Evolutionary conservation across 1,140 invertebrate genomes (phyloP), one percentile per base, ranked within the genome.

Genomic region (Bombus balteatus): DNA sequence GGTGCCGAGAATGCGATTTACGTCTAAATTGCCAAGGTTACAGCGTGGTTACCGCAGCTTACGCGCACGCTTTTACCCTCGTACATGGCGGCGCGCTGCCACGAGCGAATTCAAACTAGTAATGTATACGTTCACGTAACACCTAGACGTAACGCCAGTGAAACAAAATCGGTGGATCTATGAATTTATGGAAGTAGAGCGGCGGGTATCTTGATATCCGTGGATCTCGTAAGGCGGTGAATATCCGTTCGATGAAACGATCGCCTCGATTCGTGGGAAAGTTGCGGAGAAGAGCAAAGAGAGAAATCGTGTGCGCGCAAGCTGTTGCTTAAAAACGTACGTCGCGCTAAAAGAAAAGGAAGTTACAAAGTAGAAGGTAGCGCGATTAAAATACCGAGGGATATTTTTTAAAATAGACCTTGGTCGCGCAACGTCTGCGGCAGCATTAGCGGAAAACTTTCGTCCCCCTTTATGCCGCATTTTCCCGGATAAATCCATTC

Each of bases 401-500:
- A 79, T 80, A 80, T 82, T 70, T 85, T 88, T 86, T 72, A 66
- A 65, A 76, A 66, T 73, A 85, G 70, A 3, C 59, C 47, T 47
- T 32, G 77, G 72, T 75, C 39, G 81, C 37, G 75, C 18, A 34
- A 79, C 25, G 87, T 88, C 88, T 88, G 83, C 81, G 85, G 89
- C 62, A 79, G 87, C 90, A 91, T 92, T 91, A 87, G 92, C 82
- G 80, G 84, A 85, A 85, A 93, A 92, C 90, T 92, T 92, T 87
- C 78, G 83, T 89, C 80, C 88, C 88, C 88, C 85, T 93, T 92
- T 93, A 90, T 90, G 88, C 86, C 83, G 84, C 86, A 79, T 88
- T 91, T 62, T 92, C 87, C 81, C 82, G 88, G 90, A 93, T 93
- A 94, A 94, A 93, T 93, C 92, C 90, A 94, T 93, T 92, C 87